Evolutionary conservation across 2,113 vertebrate genomes (phyloP), one percentile per base, ranked within the genome.

Genomic region (Eonycteris spelaea): DNA sequence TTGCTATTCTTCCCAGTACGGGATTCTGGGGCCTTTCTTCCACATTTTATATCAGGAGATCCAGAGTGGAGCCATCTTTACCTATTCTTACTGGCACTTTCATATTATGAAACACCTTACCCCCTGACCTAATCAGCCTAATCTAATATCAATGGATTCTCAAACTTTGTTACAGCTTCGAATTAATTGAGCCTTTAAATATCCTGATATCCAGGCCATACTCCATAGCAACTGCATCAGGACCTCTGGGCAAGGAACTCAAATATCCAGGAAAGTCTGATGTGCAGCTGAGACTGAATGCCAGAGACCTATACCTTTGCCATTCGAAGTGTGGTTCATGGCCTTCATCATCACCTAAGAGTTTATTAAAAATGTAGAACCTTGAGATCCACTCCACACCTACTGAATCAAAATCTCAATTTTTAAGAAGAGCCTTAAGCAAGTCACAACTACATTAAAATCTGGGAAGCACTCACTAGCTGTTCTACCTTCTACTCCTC

Each of bases 321-420:
- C 78, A 78, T 70, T 83, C 33, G 43, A 57, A 92, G 35, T 59
- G 11, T 74, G 18, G 19, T 95, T 33, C 26, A 73, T 43, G 59
- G 80, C 53, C 9, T 38, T 78, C 38, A 94, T 7, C 15, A 84
- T 61, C 48, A 88, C 14, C 35, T 73, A 91, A 45, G 35, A 86
- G 59, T 24, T 61, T 45, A 35, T 82, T 82, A 88, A 51, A 90
- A 92, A 80, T 71, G 16, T 84, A 74, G 45, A 75, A 65, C 88
- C 53, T 35, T 55, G 26, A 13, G 33, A 19, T 70, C 68, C 16
- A 77, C 59, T 95, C 67, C 33, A 94, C 67, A 83, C 7, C 28
- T 38, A 75, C 30, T 74, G n/a, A 67, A 83, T 67, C 21, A 96
- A 96, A 96, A 88, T 48, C 15, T 88, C 79, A 30, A 77, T 83